These are phyloP conservation scores for Telmatherina bonti DNA, from an alignment of 2,797 vertebrate species.

Conservation along the genomic window DNA sequence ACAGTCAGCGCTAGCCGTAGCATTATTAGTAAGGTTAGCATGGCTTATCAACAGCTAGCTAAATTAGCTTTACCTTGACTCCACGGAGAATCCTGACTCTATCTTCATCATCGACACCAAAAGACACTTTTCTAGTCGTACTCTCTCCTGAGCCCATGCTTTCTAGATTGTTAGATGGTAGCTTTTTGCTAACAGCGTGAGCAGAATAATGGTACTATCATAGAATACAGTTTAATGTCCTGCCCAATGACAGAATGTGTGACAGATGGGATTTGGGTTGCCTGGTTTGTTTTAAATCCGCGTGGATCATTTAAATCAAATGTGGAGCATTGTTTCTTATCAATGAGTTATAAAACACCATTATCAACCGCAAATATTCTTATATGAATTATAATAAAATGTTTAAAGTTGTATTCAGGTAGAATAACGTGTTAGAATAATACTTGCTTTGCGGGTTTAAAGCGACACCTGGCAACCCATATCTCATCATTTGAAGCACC, in stretches of 20 bases:
- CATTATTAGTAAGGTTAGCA: slow-evolving; percentile 37
- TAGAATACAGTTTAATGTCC: slow-evolving; percentile 36
- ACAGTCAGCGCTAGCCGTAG: slow-evolving; percentile 3
- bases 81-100: slow-evolving; percentile 90
- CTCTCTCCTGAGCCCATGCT: slow-evolving; percentile 88
- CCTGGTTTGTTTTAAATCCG: slow-evolving; percentile 23
- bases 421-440: background rate
- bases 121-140: slow-evolving; percentile 88
- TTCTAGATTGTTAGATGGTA: background rate
- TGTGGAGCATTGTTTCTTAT: fast-evolving
- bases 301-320: too few relatives aligned
- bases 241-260: slow-evolving; percentile 66
- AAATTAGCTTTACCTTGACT: slow-evolving; percentile 86
- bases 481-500: background rate
- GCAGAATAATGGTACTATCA: slow-evolving; percentile 3
- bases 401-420: background rate
- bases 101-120: slow-evolving; percentile 90
- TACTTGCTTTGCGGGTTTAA: background rate
- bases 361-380: fast-evolving
- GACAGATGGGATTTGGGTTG: slow-evolving; percentile 69
- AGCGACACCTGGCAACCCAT: slow-evolving; percentile 50
- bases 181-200: background rate
- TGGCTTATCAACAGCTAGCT: slow-evolving; percentile 58
- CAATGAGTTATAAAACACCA: fast-evolving
- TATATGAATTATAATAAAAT: fast-evolving